Evolutionary conservation across 2,113 vertebrate genomes (phyloP), one percentile per base, ranked within the genome.

Genomic region (Apaloderma vittatum): DNA sequence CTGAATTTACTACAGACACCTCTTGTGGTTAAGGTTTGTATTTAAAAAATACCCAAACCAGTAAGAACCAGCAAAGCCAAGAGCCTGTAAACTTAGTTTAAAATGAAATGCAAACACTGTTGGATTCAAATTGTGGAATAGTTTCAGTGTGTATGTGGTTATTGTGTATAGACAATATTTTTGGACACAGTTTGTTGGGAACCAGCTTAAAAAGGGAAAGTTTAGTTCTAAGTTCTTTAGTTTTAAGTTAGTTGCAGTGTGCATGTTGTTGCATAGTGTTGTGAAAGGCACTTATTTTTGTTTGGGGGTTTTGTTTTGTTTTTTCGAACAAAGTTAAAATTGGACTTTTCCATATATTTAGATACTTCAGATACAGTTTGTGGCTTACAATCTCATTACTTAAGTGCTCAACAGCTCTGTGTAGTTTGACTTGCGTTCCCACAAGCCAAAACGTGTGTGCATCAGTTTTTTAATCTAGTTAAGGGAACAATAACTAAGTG

Each of bases 1-100:
- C 96, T 99, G 72, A 97, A 95, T 93, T 97, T 99, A 65, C 97
- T 99, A 59, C 98, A 99, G 94, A 99, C 99, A 18, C 99, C 99
- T 37, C 98, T 97, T 81, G 98, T 99, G 32, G 99, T 99, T 70
- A 99, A 99, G 99, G 99, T 99, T 91, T 98, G 97, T 95, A 30
- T 65, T 72, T 55, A 8, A 16, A 43, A 54, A 49, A 8, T 71
- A 27, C 45, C 40, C 40, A 40, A 40, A 1, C 6, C 18, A 17
- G 6, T 26, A 68, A 23, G 22, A 59, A 16, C 26, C 9, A 36
- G 10, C 13, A 12, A 36, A 36, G 40, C 3, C 4, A 55, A 59
- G 85, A 70, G 14, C 16, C 29, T 32, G 2, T 12, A 9, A 79
- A 6, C 2, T 63, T 59, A 9, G 1, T 74, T 74, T 65, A 14